Evolutionary conservation across 2,797 vertebrate genomes (phyloP).

Genomic region (Acanthurus tractus): DNA sequence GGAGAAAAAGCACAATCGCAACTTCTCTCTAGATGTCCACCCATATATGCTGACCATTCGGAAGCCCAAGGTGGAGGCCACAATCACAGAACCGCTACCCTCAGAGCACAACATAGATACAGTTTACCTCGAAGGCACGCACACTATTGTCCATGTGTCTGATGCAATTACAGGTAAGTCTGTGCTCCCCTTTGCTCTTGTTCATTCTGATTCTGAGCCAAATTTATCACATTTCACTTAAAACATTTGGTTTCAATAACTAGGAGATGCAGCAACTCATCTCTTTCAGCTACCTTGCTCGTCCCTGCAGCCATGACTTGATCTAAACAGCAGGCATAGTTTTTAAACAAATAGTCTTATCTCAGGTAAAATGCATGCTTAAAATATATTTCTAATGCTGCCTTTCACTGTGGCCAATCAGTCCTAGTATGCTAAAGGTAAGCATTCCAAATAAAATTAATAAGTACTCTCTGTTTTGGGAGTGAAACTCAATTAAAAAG

Average conservation of each 20-base stretch:
- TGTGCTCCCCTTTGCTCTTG: background rate
- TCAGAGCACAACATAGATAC: conserved; percentile 90
- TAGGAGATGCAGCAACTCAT: background rate
- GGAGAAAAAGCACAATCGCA: conserved; percentile 94
- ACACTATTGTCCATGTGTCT: conserved; percentile 89
- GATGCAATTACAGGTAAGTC: conserved; percentile 89
- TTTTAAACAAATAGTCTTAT: background rate
- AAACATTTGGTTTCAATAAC: background rate
- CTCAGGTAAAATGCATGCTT: background rate
- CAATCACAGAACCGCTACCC: conserved; percentile 85
- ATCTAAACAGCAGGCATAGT: conserved; percentile 2
- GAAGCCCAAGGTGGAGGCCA: conserved; percentile 91
- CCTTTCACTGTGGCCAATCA: background rate
- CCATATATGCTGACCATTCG: conserved; percentile 94
- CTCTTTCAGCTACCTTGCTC: background rate
- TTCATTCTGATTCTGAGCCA: conserved; percentile 6
- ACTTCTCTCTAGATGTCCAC: conserved; percentile 98
- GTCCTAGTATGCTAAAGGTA: background rate
- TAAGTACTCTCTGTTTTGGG: background rate
- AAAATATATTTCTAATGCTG: conserved; percentile 1
- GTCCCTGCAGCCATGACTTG: background rate
- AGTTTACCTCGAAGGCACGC: conserved; percentile 91
- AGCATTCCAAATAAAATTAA: background rate
- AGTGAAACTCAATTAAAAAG: background rate
- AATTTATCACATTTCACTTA: background rate